Percentiles rank a stretch among this genome's conserved stretches.
Conservation (phyloP, 2,888 invertebrate species). For the Geophilus truncorum region DNA sequence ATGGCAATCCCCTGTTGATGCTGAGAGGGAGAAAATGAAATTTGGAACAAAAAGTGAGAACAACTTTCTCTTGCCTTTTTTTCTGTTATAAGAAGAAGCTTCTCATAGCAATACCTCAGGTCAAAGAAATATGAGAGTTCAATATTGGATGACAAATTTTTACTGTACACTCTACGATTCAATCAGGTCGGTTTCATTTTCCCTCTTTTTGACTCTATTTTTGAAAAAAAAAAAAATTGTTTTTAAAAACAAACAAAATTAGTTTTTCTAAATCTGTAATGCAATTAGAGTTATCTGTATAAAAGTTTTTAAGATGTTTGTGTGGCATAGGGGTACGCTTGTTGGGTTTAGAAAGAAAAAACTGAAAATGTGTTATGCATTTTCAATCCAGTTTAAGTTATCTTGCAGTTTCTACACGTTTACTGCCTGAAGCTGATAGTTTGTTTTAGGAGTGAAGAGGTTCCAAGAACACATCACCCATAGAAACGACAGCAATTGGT, state of each 20-base stretch:
- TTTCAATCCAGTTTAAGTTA: conserved; percentile 15
- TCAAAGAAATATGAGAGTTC: conserved; percentile 22
- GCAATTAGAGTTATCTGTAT: background rate
- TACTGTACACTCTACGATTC: background rate
- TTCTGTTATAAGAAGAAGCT: background rate
- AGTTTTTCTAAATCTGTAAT: background rate
- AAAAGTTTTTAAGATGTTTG: background rate
- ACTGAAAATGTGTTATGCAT: background rate
- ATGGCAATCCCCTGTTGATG: conserved; percentile 23
- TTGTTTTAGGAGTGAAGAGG: background rate
- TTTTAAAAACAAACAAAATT: background rate
- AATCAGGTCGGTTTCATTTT: background rate
- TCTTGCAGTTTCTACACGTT: conserved; percentile 7
- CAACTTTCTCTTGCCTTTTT: background rate
- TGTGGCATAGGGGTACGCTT: background rate
- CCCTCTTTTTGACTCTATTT: background rate
- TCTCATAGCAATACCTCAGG: background rate
- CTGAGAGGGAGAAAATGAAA: conserved; percentile 24
- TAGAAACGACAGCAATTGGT: background rate
- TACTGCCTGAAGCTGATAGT: conserved; percentile 19
- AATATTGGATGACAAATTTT: conserved; percentile 5
- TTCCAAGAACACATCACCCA: background rate
- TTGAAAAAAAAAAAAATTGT: background rate
- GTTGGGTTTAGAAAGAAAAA: background rate
- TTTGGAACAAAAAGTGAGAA: conserved; percentile 23